A percentile compares a stretch with the other conserved stretches of the same genome.
phyloP scores from a whole-genome alignment of 1,140 invertebrate genomes.

The Drosophila pachea region DNA sequence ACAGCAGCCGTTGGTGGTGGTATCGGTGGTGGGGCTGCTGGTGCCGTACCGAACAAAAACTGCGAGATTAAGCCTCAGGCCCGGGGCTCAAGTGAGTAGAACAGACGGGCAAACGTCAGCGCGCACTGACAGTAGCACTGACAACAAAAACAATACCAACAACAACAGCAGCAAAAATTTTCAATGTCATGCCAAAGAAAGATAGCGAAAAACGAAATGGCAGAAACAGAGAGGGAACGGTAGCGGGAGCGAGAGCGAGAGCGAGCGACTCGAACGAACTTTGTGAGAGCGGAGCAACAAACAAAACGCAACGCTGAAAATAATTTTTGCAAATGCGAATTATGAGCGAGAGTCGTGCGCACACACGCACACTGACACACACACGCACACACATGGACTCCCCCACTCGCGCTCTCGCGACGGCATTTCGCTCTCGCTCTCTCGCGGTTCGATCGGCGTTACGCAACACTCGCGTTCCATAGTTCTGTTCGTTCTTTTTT shows the following conservation, averaged over 20 bases:
- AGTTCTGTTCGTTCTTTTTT: constrained; percentile 28
- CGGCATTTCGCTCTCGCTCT: constrained; percentile 11
- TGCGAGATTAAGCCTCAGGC: constrained; percentile 31
- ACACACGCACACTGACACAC: no score
- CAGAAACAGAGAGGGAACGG: constrained; percentile 17
- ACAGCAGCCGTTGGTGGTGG: no score
- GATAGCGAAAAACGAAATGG: constrained; percentile 39
- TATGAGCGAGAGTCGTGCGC: constrained; percentile 17
- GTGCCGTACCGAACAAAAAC: constrained; percentile 8
- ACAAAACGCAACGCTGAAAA: constrained; percentile 52
- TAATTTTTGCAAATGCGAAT: constrained; percentile 37
- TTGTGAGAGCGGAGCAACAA: constrained; percentile 46
- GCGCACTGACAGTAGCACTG: background rate
- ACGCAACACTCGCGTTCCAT: constrained; percentile 64
- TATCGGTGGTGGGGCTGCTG: background rate
- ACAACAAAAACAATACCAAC: background rate
- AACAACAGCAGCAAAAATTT: constrained; percentile 24
- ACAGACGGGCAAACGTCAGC: no score
- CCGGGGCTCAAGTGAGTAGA: constrained; percentile 42
- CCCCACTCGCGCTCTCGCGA: constrained; percentile 15
- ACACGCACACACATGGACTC: background rate
- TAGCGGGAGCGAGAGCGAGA: constrained; percentile 8
- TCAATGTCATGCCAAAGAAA: constrained; percentile 64
- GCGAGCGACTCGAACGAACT: background rate
- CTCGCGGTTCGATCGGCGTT: constrained; percentile 40